phyloP scores from a whole-genome alignment of 2,113 vertebrate genomes.

The Cephalopholis sonnerati region DNA sequence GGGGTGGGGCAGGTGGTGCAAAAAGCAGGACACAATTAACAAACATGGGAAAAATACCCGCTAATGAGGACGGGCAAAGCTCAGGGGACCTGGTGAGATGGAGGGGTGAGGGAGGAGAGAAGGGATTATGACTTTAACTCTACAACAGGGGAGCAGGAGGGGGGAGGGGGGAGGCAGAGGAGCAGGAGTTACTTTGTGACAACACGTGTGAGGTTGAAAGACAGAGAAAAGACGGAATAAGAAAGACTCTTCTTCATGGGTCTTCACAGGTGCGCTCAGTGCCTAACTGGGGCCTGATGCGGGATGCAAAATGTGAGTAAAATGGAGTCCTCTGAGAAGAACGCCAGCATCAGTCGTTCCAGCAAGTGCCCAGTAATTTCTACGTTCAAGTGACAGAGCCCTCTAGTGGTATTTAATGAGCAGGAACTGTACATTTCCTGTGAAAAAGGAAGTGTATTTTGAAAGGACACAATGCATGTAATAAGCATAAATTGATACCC shows the following conservation, averaged over 20 bases:
- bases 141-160: conserved; percentile 54
- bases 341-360: neutral
- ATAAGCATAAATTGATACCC: no score
- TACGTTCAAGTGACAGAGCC: neutral
- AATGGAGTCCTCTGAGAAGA: neutral
- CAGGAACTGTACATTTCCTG: no score
- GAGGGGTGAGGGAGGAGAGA: conserved; percentile 44
- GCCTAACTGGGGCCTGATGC: conserved; percentile 2
- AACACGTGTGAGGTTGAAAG: conserved; percentile 34
- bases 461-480: no score
- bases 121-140: conserved; percentile 66
- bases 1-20: conserved; percentile 76
- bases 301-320: neutral
- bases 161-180: neutral
- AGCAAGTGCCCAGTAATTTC: conserved; percentile 1
- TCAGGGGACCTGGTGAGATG: conserved; percentile 70
- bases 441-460: no score
- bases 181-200: conserved; percentile 62
- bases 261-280: neutral
- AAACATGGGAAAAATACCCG: conserved; percentile 83
- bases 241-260: neutral
- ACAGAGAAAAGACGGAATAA: conserved; percentile 9
- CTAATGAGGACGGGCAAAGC: conserved; percentile 84
- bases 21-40: conserved; percentile 84
- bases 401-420: no score